These are phyloP conservation scores for Pyxicephalus adspersus DNA, from an alignment of 2,113 vertebrate species.

Conservation along the genomic window DNA sequence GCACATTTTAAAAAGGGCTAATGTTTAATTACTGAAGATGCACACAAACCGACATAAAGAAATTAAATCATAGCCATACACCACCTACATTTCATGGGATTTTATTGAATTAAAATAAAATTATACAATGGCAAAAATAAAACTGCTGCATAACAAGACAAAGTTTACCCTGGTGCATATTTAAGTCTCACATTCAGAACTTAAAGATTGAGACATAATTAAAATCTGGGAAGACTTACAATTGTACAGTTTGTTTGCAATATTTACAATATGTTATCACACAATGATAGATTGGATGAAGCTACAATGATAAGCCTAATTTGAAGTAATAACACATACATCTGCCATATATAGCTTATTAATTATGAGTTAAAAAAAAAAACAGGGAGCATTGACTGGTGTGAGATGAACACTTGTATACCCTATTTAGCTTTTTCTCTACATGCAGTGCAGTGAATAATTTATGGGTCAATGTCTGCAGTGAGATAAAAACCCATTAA, in stretches of 20 bases:
- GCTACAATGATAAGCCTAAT: background rate
- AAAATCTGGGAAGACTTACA: background rate
- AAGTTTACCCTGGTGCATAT: background rate
- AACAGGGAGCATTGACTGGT: too few species aligned
- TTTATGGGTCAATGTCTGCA: too few species aligned
- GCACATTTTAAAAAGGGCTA: too few species aligned
- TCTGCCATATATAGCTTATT: too few species aligned
- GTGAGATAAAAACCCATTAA: too few species aligned
- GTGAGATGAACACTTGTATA: too few species aligned
- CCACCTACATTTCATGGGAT: background rate
- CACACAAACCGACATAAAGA: background rate
- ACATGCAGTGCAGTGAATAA: too few species aligned
- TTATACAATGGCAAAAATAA: background rate
- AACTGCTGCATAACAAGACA: background rate
- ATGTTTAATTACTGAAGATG: too few species aligned
- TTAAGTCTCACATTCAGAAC: background rate
- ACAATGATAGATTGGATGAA: background rate
- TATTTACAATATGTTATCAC: background rate
- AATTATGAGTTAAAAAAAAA: too few species aligned
- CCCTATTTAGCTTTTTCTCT: too few species aligned
- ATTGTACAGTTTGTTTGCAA: background rate
- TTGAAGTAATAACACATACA: too few species aligned
- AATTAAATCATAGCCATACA: background rate
- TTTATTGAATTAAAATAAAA: constrained; percentile 31
- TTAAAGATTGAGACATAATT: background rate